Base-by-base conservation (phyloP, 35 echinoderm and acorn worm species). In the Lytechinus pictus region DNA sequence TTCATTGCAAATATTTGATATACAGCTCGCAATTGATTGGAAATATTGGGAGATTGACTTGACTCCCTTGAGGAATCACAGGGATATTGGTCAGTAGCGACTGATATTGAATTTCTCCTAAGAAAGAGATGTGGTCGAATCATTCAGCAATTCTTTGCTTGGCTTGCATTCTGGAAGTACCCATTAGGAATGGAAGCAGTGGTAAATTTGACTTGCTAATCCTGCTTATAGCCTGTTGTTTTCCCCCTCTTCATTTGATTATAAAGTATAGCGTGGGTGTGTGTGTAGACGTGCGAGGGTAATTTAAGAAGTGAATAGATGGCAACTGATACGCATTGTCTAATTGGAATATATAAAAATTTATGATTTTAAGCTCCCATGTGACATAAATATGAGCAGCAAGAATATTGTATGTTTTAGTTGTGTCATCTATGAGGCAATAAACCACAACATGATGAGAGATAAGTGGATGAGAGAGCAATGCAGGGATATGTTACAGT, bases 21-120 rank as follows among this genome's bases (percentile, higher is more conserved):
- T 79, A 24, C 66, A 24, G 66, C n/a, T 6, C 66, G 21, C 66
- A 79, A 79, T 79, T 79, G 66, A 79, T 79, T 79, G 66, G 66
- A 79, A 79, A 79, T 79, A 79, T 79, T 79, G 66, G 66, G 66
- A 79, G 66, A 79, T 79, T 79, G 66, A 79, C 66, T 79, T 79
- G 19, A 24, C 66, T 79, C 66, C 66, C 66, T 24, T 79, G 66
- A 79, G 66, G 66, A 79, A 79, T 79, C 66, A 79, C 21, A 16
- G 66, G 66, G 21, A 79, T 16, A 79, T 79, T 79, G 66, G 66
- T 79, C 66, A 79, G 66, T 79, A 79, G 66, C 66, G 21, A 79
- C 66, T 24, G 66, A 79, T 79, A 79, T 79, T 79, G 66, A 79
- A 79, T 79, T 79, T 79, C 66, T 79, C 66, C 19, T 24, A 79